These are phyloP conservation scores for Yponomeuta cagnagella DNA, from an alignment of 2,888 invertebrate species.

Conservation along the genomic window DNA sequence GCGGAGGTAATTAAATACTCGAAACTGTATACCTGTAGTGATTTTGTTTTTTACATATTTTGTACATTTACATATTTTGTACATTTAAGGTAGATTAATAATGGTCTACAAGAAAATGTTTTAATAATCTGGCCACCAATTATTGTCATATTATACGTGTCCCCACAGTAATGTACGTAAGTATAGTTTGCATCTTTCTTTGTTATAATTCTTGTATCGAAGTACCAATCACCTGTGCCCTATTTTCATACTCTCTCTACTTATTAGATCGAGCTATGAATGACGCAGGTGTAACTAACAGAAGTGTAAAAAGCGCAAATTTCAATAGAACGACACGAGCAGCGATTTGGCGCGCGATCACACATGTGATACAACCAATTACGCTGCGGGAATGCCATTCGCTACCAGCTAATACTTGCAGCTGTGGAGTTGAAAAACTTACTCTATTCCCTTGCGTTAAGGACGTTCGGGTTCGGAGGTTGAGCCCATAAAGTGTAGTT, in stretches of 20 bases:
- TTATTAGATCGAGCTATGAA: background rate
- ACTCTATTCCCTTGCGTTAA: background rate
- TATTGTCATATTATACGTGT: too few relatives aligned
- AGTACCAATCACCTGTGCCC: too few relatives aligned
- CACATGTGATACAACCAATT: constrained; percentile 10
- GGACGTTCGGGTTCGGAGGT: background rate
- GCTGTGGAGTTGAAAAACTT: background rate
- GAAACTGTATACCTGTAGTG: too few relatives aligned
- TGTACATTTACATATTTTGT: too few relatives aligned
- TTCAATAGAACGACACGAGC: background rate
- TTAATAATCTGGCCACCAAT: too few relatives aligned
- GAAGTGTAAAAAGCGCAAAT: background rate
- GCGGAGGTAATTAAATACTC: too few relatives aligned
- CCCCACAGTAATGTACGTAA: too few relatives aligned
- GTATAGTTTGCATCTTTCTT: too few relatives aligned
- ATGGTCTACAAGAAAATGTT: too few relatives aligned
- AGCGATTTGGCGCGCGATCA: constrained; percentile 3
- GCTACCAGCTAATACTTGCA: background rate
- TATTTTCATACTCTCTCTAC: background rate
- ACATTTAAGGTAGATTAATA: too few relatives aligned
- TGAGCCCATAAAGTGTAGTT: background rate
- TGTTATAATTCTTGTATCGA: too few relatives aligned
- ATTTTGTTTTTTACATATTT: too few relatives aligned
- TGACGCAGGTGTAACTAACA: background rate
- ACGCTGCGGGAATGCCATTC: background rate